Base-by-base conservation (phyloP, 2,113 vertebrate species). In the Calonectris borealis region DNA sequence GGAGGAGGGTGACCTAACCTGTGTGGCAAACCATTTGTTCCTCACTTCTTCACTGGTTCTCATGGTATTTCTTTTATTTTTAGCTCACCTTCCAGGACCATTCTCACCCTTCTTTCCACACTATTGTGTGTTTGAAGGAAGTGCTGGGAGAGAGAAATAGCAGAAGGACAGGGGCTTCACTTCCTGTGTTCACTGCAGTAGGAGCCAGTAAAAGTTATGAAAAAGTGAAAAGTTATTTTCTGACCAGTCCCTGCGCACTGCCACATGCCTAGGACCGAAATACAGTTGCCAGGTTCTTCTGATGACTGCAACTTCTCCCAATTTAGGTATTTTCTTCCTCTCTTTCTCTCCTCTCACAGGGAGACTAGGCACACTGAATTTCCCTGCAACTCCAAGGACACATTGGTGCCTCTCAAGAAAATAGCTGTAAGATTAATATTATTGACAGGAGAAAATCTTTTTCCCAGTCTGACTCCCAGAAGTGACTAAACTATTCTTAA, bases 1-100 rank as follows among this genome's bases (percentile, higher is more conserved):
- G 20, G 8, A 2, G 3, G 3, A 40, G 3, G 3, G 5, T 49
- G 14, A 16, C 13, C 15, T 70, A 38, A 20, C 6, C 3, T 62
- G 3, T 73, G 5, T 20, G 24, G 11, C 76, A 73, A 89, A 13
- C 11, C 3, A 9, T 75, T 49, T 54, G 2, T 94, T 88, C n/a
- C 29, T 83, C 25, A 7, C 4, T 46, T 82, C 57, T 65, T 84
- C n/a, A 13, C 16, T 49, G 13, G 6, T 65, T 81, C 46, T 81
- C 34, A 13, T 61, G 13, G 1, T 36, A 42, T 46, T 72, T 55
- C 13, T 52, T 58, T 60, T 89, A n/a, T 48, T 91, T 80, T 69
- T 70, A 52, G 2, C 11, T 83, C 27, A 36, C 8, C 15, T 55
- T 62, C 13, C 25, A 68, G 29, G 34, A 11, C 36, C 8, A 6